phyloP scores from a whole-genome alignment of 2,888 invertebrate genomes.

The Ariolimax columbianus region DNA sequence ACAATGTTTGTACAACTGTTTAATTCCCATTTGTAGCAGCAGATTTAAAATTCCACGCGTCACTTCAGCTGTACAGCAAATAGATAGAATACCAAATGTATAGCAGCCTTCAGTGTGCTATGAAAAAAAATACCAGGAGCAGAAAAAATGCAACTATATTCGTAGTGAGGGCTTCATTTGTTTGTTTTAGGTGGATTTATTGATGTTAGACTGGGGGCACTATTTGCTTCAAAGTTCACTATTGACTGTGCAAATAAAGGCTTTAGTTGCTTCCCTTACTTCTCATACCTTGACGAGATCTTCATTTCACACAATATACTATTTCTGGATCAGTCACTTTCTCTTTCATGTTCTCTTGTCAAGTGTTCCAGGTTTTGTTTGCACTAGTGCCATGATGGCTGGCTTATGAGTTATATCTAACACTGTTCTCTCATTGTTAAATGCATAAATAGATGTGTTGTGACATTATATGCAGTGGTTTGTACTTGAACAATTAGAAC shows the following conservation, averaged over 20 bases:
- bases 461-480: background rate
- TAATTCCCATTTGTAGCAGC: background rate
- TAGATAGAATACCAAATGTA: background rate
- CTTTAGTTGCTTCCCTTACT: conserved; percentile 12
- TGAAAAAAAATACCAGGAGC: background rate
- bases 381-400: background rate
- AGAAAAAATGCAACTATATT: background rate
- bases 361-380: background rate
- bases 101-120: background rate
- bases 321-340: background rate
- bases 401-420: background rate
- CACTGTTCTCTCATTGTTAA: background rate
- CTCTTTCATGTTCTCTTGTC: background rate
- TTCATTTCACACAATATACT: background rate
- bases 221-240: conserved; percentile 5
- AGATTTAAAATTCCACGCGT: background rate
- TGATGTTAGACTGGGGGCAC: background rate
- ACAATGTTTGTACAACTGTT: background rate
- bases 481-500: background rate
- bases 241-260: conserved; percentile 1
- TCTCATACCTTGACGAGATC: background rate
- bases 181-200: conserved; percentile 12
- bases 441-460: background rate
- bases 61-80: background rate
- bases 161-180: background rate